These are phyloP conservation scores for Thereuonema tuberculata DNA, from an alignment of 1,140 invertebrate species.

Conservation along the genomic window DNA sequence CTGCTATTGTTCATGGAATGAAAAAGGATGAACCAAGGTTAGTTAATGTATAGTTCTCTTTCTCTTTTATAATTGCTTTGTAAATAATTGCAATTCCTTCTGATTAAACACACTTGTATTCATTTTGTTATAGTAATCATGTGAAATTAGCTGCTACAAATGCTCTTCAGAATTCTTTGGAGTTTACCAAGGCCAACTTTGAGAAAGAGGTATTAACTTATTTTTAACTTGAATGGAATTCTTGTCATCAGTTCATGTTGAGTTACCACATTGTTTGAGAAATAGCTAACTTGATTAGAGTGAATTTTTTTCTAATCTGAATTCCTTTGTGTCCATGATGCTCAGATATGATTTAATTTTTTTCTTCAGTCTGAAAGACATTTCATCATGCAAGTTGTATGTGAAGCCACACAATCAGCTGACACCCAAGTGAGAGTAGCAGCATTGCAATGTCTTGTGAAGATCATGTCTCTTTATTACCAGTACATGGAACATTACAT, in stretches of 20 bases:
- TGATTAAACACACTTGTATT: too few species aligned
- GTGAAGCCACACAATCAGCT: conserved; percentile 52
- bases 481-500: conserved; percentile 99
- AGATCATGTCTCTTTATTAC: conserved; percentile 98
- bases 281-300: too few species aligned
- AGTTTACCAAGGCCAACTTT: conserved; percentile 98
- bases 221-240: conserved; percentile 3
- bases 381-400: conserved; percentile 99
- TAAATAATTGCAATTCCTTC: background rate
- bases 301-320: conserved; percentile 2
- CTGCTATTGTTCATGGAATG: conserved; percentile 98
- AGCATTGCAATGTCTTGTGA: conserved; percentile 94
- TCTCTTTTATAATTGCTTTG: background rate
- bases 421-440: conserved; percentile 86
- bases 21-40: conserved; percentile 56
- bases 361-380: conserved; percentile 69
- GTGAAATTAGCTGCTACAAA: conserved; percentile 89
- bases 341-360: too few species aligned
- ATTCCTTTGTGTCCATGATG: background rate
- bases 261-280: background rate
- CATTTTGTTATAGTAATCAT: conserved; percentile 40
- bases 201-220: conserved; percentile 83
- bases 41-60: background rate
- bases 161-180: conserved; percentile 92
- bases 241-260: background rate